Conservation (phyloP, 2,113 vertebrate genomes). For the Eurystomus gularis region DNA sequence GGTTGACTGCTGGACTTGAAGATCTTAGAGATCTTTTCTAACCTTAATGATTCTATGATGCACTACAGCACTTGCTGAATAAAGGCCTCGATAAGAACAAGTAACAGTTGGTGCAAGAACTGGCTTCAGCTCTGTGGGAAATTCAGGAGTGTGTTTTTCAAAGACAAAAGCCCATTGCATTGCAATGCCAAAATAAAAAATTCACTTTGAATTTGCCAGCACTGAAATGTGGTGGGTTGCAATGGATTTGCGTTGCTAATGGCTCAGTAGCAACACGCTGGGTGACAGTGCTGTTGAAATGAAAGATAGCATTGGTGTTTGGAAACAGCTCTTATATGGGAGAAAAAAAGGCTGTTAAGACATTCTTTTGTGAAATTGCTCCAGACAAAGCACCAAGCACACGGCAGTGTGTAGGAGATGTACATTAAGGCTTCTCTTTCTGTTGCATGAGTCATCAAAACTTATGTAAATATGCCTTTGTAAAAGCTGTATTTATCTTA, state of each 20-base stretch:
- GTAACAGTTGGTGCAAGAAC: not conserved
- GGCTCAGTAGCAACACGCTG: not conserved
- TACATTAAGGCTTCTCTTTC: not conserved
- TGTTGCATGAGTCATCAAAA: constrained; percentile 27
- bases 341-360: not conserved
- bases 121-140: not conserved
- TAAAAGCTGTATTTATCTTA: not conserved
- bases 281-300: not conserved
- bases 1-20: no score
- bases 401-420: not conserved
- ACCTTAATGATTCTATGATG: no score
- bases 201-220: not conserved
- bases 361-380: not conserved
- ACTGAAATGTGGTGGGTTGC: not conserved
- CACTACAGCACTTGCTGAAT: not conserved
- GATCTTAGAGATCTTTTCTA: no score
- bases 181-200: not conserved
- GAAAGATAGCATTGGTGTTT: not conserved
- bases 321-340: not conserved
- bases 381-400: not conserved
- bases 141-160: not conserved
- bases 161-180: not conserved
- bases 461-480: not conserved
- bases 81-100: not conserved
- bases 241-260: not conserved